Conservation (phyloP, 2,888 invertebrate genomes). For the Leucophenga montana region DNA sequence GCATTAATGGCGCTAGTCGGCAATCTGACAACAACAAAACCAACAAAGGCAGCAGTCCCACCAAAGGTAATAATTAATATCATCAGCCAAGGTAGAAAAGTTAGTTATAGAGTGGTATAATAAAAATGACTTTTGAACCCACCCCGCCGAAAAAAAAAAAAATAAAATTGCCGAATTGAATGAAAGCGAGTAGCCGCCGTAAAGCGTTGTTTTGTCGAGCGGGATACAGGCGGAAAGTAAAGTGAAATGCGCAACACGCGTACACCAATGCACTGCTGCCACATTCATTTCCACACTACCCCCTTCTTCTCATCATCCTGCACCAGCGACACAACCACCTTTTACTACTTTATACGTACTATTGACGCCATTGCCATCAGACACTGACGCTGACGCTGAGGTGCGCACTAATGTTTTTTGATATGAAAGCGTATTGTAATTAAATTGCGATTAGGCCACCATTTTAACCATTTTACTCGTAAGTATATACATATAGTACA, state of each 20-base stretch:
- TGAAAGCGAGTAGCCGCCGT: slow-evolving; percentile 37
- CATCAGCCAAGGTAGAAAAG: not conserved
- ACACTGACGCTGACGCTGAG: slow-evolving; percentile 41
- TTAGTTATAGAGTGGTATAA: slow-evolving; percentile 4
- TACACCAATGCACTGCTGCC: slow-evolving; percentile 18
- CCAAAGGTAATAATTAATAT: slow-evolving; percentile 48
- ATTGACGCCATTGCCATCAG: slow-evolving; percentile 33
- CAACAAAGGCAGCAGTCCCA: no score
- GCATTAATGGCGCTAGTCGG: slow-evolving; percentile 61
- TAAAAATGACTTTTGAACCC: slow-evolving; percentile 19
- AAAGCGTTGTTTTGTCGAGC: slow-evolving; percentile 28
- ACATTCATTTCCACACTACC: slow-evolving; percentile 4
- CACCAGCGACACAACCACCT: slow-evolving; percentile 6
- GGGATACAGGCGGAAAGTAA: no score
- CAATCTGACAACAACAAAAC: slow-evolving; percentile 48
- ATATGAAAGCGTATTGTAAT: slow-evolving; percentile 69
- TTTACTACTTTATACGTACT: not conserved
- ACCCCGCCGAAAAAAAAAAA: slow-evolving; percentile 36
- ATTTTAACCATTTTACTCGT: slow-evolving; percentile 69
- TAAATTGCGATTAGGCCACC: slow-evolving; percentile 74
- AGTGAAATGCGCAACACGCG: slow-evolving; percentile 1
- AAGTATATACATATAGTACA: slow-evolving; percentile 8
- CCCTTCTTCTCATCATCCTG: slow-evolving; percentile 1
- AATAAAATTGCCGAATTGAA: slow-evolving; percentile 37
- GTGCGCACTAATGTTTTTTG: slow-evolving; percentile 64